These are phyloP conservation scores for Phrynosoma platyrhinos DNA, from an alignment of 2,113 vertebrate genomes.

Conservation along the genomic window DNA sequence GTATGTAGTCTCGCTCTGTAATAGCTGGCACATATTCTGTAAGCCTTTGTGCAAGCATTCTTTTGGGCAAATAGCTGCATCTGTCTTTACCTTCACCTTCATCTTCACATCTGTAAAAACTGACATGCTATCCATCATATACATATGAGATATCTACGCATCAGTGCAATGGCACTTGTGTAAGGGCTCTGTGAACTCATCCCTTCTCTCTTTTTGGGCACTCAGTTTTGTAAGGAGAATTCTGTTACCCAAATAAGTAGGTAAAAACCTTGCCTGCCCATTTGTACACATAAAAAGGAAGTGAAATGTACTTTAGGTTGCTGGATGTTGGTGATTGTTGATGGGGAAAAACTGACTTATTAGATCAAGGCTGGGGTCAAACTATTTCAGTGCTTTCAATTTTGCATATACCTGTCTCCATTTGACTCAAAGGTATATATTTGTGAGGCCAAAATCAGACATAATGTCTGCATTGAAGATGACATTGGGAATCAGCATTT, in stretches of 20 bases:
- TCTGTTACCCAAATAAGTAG: not conserved
- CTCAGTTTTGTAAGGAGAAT: not conserved
- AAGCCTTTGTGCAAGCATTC: not conserved
- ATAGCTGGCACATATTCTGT: not conserved
- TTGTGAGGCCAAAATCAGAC: not conserved
- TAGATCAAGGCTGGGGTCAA: not conserved
- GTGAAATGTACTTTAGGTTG: not conserved
- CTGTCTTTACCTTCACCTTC: not conserved
- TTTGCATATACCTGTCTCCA: not conserved
- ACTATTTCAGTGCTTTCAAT: not conserved
- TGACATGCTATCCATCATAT: not conserved
- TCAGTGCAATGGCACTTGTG: not conserved
- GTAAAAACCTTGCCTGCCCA: not conserved
- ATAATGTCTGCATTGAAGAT: not conserved
- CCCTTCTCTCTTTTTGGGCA: too few species aligned
- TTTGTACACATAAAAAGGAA: conserved; percentile 3
- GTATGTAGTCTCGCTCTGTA: conserved; percentile 2
- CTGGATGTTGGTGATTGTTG: conserved; percentile 10
- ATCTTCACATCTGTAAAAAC: not conserved
- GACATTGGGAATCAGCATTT: not conserved
- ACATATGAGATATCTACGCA: not conserved
- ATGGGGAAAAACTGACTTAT: not conserved
- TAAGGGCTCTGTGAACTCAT: not conserved
- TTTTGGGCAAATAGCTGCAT: not conserved
- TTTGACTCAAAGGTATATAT: not conserved